A percentile compares a stretch with the other conserved stretches of the same genome.
Evolutionary conservation across 2,797 vertebrate species (phyloP).

Genomic region (Hirundo rustica): DNA sequence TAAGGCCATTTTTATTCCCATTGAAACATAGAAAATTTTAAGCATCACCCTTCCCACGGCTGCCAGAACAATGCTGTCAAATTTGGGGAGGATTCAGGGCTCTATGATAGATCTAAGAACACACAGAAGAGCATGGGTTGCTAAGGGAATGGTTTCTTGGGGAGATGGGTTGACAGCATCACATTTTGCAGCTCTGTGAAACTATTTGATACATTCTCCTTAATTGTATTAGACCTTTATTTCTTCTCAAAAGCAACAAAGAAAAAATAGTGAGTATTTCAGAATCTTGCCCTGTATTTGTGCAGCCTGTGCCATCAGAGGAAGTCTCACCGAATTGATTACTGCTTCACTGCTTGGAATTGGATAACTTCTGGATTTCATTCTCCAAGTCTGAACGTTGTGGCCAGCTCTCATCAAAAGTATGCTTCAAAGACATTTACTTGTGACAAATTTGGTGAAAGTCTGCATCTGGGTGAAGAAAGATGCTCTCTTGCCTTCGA

Average conservation of each 20-base stretch:
- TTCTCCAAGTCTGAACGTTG: neutral
- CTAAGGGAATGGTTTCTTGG: constrained; percentile 8
- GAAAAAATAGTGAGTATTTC: constrained; percentile 13
- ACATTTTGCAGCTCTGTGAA: neutral
- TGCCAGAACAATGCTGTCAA: constrained; percentile 39
- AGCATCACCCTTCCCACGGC: constrained; percentile 1
- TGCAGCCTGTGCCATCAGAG: neutral
- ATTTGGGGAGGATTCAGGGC: neutral
- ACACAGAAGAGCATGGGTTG: constrained; percentile 14
- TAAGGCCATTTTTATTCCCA: constrained; percentile 30
- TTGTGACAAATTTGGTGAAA: neutral
- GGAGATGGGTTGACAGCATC: constrained; percentile 19
- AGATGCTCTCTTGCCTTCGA: neutral
- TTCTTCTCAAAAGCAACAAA: constrained; percentile 28
- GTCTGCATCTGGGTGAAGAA: neutral
- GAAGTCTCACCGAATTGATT: neutral
- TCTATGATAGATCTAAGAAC: constrained; percentile 22
- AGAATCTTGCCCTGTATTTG: neutral
- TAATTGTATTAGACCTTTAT: neutral
- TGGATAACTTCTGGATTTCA: neutral
- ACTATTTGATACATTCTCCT: constrained; percentile 43
- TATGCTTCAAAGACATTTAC: neutral
- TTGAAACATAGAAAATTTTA: neutral
- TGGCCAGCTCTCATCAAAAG: neutral
- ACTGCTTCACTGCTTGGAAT: neutral